Evolutionary conservation across 2,888 invertebrate genomes (phyloP).

Genomic region (Bhutanitis thaidina): DNA sequence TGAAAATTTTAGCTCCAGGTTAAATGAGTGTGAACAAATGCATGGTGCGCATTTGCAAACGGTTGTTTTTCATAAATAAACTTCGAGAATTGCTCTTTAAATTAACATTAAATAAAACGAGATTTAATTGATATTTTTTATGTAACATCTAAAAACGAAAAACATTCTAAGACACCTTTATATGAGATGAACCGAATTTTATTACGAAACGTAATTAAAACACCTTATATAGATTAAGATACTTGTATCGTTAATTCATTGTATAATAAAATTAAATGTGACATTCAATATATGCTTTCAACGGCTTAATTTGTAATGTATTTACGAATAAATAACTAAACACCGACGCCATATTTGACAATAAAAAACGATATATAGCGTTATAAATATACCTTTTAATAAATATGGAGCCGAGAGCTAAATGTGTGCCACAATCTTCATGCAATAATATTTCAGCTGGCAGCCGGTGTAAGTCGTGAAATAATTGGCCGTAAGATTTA

Average conservation of each 20-base stretch:
- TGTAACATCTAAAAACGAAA: too few relatives aligned
- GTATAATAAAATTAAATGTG: background rate
- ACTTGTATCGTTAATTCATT: background rate
- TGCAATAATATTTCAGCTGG: constrained; percentile 25
- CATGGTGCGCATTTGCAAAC: too few relatives aligned
- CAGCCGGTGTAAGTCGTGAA: constrained; percentile 38
- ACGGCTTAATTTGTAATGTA: background rate
- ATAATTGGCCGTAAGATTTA: constrained; percentile 50
- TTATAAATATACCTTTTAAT: constrained; percentile 11
- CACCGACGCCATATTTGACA: background rate
- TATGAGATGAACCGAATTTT: background rate
- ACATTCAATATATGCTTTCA: background rate
- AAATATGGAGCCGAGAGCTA: constrained; percentile 5
- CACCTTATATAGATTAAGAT: background rate
- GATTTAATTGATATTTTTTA: too few relatives aligned
- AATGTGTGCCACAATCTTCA: constrained; percentile 3
- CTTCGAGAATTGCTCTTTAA: too few relatives aligned
- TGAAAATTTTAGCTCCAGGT: too few relatives aligned
- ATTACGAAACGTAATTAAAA: background rate
- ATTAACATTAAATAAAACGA: too few relatives aligned
- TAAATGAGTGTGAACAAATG: too few relatives aligned
- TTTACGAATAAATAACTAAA: background rate
- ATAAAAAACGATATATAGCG: constrained; percentile 5
- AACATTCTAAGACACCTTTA: background rate
- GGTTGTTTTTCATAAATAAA: too few relatives aligned